Percentiles rank a stretch among this genome's conserved stretches.
Conservation (phyloP, 2,113 vertebrate genomes). For the Platichthys stellatus region DNA sequence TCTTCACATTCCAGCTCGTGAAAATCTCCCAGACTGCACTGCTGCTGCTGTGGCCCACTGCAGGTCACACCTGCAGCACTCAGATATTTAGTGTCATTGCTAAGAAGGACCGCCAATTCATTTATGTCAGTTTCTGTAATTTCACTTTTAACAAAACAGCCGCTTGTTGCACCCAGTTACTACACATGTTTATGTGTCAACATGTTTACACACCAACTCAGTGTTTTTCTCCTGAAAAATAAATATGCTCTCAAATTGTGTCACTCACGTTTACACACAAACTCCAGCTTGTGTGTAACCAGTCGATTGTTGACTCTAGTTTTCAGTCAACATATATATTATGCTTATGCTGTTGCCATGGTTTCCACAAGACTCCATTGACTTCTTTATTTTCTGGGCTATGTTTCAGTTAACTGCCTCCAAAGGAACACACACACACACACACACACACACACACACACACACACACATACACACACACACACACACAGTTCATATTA, state of each 20-base stretch:
- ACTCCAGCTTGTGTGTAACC: background rate
- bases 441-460: slow-evolving; percentile 8
- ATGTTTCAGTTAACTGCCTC: background rate
- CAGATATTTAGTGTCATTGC: background rate
- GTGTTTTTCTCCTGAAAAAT: no score
- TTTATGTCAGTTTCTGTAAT: background rate
- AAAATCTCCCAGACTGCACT: slow-evolving; percentile 38
- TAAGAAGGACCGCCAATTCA: background rate
- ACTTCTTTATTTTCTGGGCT: slow-evolving; percentile 1
- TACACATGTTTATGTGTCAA: no score
- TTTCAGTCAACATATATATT: background rate
- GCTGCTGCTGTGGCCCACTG: background rate
- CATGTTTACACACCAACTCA: no score
- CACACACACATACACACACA: slow-evolving; percentile 7
- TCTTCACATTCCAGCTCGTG: slow-evolving; percentile 63
- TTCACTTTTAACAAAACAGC: no score
- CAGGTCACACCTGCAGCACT: background rate
- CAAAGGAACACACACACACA: slow-evolving; percentile 17
- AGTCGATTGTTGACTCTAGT: slow-evolving; percentile 1
- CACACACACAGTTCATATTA: slow-evolving; percentile 5
- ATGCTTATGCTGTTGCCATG: slow-evolving; percentile 29
- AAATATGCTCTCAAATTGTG: no score
- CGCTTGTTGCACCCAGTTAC: no score
- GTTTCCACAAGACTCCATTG: slow-evolving; percentile 23
- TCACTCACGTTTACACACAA: no score